A percentile compares a stretch with the other conserved stretches of the same genome.
These are phyloP conservation scores for Rhynchonycteris naso DNA, from an alignment of 2,797 vertebrate genomes.

Conservation along the genomic window DNA sequence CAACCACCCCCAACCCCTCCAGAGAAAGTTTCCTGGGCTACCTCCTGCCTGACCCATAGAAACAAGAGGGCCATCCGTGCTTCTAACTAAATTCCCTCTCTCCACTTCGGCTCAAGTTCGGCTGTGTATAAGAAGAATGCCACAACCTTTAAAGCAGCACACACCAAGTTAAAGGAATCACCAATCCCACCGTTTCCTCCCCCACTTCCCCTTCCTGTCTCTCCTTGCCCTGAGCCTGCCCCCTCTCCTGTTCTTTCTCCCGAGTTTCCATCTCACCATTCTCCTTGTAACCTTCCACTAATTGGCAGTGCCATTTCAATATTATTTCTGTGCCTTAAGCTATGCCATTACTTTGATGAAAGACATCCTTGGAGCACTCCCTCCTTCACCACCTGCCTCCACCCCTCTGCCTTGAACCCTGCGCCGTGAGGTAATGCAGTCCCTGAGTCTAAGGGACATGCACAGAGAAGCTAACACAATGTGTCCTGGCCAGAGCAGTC, in stretches of 20 bases:
- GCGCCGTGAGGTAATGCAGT: accelerated
- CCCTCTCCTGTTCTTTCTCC: neutral
- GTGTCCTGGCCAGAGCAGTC: neutral
- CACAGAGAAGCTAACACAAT: neutral
- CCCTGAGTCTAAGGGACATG: neutral
- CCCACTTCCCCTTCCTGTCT: neutral
- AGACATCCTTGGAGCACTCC: slow-evolving; percentile 13
- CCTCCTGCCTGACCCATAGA: neutral
- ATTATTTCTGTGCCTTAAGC: slow-evolving; percentile 44
- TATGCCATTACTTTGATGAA: slow-evolving; percentile 52
- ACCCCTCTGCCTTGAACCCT: neutral
- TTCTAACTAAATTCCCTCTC: neutral
- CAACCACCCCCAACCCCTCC: neutral
- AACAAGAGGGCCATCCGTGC: neutral
- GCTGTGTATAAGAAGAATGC: neutral
- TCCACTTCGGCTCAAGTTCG: neutral
- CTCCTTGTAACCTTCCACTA: neutral
- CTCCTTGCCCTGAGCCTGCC: accelerated
- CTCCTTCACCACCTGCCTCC: neutral
- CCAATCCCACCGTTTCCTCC: neutral
- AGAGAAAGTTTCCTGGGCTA: neutral
- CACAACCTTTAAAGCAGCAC: neutral
- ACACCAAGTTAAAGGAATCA: neutral
- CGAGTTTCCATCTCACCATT: neutral
- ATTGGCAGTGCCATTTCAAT: slow-evolving; percentile 34